phyloP scores from a whole-genome alignment of 2,888 invertebrate species.

The Hypolimnas misippus region DNA sequence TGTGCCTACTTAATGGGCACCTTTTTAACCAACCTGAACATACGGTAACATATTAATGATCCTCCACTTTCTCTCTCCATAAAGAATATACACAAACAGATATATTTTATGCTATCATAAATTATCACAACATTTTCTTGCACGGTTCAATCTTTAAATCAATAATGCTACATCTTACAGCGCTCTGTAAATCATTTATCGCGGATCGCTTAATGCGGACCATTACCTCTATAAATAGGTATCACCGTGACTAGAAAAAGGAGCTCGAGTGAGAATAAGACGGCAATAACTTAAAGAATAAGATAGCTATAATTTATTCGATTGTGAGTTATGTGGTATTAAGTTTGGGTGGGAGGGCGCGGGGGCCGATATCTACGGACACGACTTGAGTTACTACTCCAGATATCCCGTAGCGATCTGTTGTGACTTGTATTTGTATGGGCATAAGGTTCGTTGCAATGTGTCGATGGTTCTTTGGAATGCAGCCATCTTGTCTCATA shows the following conservation, averaged over 20 bases:
- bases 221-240: constrained; percentile 40
- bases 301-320: constrained; percentile 75
- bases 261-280: constrained; percentile 64
- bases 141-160: constrained; percentile 34
- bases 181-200: constrained; percentile 50
- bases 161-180: constrained; percentile 33
- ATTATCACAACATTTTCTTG: constrained; percentile 38
- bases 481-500: constrained; percentile 53
- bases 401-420: constrained; percentile 42
- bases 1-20: neutral
- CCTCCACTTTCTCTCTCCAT: constrained; percentile 14
- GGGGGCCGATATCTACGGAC: constrained; percentile 57
- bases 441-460: constrained; percentile 35
- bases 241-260: constrained; percentile 46
- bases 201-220: constrained; percentile 49
- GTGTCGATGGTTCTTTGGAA: constrained; percentile 44
- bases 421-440: constrained; percentile 35
- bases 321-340: constrained; percentile 76
- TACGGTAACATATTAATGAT: neutral
- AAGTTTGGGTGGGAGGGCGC: constrained; percentile 70
- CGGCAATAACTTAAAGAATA: constrained; percentile 52
- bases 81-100: constrained; percentile 13
- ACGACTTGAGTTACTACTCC: constrained; percentile 50
- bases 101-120: constrained; percentile 36
- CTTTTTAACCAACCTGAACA: neutral